Conservation (phyloP, 2,888 invertebrate genomes). For the Brassicogethes aeneus region DNA sequence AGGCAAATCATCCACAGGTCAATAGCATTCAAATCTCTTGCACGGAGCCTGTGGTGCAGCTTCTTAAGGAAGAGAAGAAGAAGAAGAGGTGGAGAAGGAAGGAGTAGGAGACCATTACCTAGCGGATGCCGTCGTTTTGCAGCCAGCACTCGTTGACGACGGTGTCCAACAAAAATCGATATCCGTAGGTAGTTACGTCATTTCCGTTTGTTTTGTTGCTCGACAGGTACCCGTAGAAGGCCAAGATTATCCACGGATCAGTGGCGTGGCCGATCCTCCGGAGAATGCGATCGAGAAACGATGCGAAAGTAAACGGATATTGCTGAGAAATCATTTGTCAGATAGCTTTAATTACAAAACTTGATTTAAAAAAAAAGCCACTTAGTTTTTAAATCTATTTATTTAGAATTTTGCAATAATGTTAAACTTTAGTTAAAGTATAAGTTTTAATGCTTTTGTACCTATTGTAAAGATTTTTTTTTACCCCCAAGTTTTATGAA, state of each 20-base stretch:
- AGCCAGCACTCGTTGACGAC: slow-evolving; percentile 14
- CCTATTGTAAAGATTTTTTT: too few relatives aligned
- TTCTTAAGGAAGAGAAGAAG: too few relatives aligned
- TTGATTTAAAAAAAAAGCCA: too few relatives aligned
- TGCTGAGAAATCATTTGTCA: slow-evolving; percentile 13
- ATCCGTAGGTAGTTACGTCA: slow-evolving; percentile 23
- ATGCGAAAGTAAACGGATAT: slow-evolving; percentile 15
- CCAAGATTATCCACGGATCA: slow-evolving; percentile 17
- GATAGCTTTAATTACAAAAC: slow-evolving; percentile 1
- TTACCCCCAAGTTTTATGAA: too few relatives aligned
- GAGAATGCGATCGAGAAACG: slow-evolving; percentile 9
- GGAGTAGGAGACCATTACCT: not conserved
- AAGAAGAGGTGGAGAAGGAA: too few relatives aligned
- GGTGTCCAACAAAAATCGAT: slow-evolving; percentile 19
- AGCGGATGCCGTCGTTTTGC: slow-evolving; percentile 2
- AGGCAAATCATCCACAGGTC: too few relatives aligned
- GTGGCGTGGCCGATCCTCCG: slow-evolving; percentile 15
- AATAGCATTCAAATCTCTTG: not conserved
- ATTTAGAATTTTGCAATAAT: too few relatives aligned
- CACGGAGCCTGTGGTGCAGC: not conserved
- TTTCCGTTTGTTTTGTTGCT: slow-evolving; percentile 25
- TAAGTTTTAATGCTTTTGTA: too few relatives aligned
- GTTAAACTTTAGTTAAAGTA: too few relatives aligned
- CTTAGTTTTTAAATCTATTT: too few relatives aligned
- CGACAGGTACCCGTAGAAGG: slow-evolving; percentile 24